Evolutionary conservation across 2,113 vertebrate genomes (phyloP), one percentile per base, ranked within the genome.

Genomic region (Mormyrus iriodes): DNA sequence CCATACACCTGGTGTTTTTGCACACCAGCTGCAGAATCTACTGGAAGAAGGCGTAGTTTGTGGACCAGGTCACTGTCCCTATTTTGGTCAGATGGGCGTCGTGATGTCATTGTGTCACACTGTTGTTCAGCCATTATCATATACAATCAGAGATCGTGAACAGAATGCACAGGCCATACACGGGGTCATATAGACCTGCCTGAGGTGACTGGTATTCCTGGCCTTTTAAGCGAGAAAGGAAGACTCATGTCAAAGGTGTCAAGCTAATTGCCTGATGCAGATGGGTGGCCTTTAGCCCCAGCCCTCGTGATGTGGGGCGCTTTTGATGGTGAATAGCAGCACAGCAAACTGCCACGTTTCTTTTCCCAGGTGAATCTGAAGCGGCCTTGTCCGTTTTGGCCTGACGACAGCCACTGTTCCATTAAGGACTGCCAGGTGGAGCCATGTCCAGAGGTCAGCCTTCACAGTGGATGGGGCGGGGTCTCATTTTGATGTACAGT

Each of bases 391-490:
- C 98, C 98, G 0, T 99, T 99, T 94, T 99, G 98, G 98, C 95
- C 96, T 3, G 97, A 98, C 1, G 98, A 99, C 86, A 95, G 97
- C 88, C 98, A 99, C 21, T 99, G 98, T 91, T 96, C 98, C 92
- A 99, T 99, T 92, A 98, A 97, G 94, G 98, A 99, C 87, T 99
- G 98, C 91, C 98, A 99, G 13, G 98, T 99, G 92, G 97, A 99
- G 90, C 96, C 98, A 87, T 99, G 98, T 90, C 98, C 98, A 83
- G 98, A 99, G 97, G 98, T 98, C 95, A 94, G 96, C 90, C 89
- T 69, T 91, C 89, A 92, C 48, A 76, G 69, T 19, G 69, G 4
- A 7, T 76, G 27, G 27, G 31, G 27, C 65, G 1, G 65, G 65
- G 69, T 76, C 15, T 19, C 4, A 76, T 76, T 76, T 31, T 39